Evolutionary conservation across 2,888 invertebrate species (phyloP), one percentile per base, ranked within the genome.

Genomic region (Lutraria lutraria): DNA sequence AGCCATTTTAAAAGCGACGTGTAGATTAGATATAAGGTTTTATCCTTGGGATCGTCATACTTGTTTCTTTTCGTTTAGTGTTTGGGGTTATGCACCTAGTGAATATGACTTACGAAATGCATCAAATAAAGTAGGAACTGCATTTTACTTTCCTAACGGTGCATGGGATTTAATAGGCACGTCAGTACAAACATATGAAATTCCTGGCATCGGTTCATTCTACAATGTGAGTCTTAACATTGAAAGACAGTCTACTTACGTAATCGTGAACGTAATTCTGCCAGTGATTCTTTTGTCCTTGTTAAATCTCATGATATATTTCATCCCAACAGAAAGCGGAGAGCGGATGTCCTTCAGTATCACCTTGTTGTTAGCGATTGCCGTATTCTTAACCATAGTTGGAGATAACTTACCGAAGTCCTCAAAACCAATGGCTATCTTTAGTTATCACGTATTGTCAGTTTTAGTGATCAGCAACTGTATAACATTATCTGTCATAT

Each of bases 351-450:
- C 82, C 16, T 82, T 52, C 31, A 31, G 82, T 31, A 54, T 82
- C 0, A 82, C 82, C 13, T 54, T 82, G 16, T 31, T 82, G n/a
- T 53, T 82, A 29, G 82, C 82, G 4, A 82, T 54, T 56, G 82
- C 82, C 56, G 82, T 82, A 3, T 82, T 82, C 29, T 56, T 82
- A 31, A 82, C 82, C 21, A 82, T 82, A 10, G 82, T 82, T 82
- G 54, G 25, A 53, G 82, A 82, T 31, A 82, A n/a, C 29, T 82
- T 82, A 54, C 82, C 82, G 3, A 82, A 82, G 60, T 15, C 56
- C 4, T 82, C 82, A 2, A 82, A n/a, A 56, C 82, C 82, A 31
- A 82, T 82, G 82, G n/a, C 82, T 16, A 16, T 82, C n/a, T 54
- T 82, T 13, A 52, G 56, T 21, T 82, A 25, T 31, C 56, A 56